Conservation (phyloP, 2,888 invertebrate species). For the Brachyptera putata region DNA sequence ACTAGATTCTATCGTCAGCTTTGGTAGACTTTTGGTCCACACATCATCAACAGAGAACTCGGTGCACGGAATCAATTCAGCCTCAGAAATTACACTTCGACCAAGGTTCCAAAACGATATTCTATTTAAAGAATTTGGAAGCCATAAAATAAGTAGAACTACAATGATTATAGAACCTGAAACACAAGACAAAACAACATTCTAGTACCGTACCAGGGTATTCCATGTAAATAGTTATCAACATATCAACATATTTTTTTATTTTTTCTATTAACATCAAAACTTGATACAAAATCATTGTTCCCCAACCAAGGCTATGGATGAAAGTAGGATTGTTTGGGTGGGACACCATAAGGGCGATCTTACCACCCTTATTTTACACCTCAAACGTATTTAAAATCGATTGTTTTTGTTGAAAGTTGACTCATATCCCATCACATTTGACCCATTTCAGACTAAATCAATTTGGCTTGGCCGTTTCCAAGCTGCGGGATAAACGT, state of each 20-base stretch:
- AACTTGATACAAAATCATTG: too few species aligned
- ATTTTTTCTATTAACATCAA: too few species aligned
- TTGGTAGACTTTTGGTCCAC: conserved; percentile 65
- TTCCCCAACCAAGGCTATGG: too few species aligned
- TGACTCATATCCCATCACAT: too few species aligned
- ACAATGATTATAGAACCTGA: conserved; percentile 59
- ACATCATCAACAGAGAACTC: conserved; percentile 55
- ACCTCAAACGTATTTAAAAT: neutral
- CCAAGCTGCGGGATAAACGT: too few species aligned
- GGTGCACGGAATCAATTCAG: conserved; percentile 55
- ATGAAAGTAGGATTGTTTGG: too few species aligned
- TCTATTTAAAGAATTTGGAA: conserved; percentile 59
- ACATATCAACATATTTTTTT: too few species aligned
- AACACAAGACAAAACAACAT: conserved; percentile 37
- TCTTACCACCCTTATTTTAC: too few species aligned
- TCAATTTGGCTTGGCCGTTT: too few species aligned
- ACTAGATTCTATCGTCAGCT: conserved; percentile 69
- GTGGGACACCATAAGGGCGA: too few species aligned
- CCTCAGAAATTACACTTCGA: conserved; percentile 38
- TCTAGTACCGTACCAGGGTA: neutral
- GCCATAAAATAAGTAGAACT: conserved; percentile 59
- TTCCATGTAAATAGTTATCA: too few species aligned
- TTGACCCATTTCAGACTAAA: too few species aligned
- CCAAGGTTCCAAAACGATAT: conserved; percentile 55
- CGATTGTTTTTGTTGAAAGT: neutral